These are phyloP conservation scores for Calidris pugnax DNA, from an alignment of 2,113 vertebrate species.

Conservation along the genomic window DNA sequence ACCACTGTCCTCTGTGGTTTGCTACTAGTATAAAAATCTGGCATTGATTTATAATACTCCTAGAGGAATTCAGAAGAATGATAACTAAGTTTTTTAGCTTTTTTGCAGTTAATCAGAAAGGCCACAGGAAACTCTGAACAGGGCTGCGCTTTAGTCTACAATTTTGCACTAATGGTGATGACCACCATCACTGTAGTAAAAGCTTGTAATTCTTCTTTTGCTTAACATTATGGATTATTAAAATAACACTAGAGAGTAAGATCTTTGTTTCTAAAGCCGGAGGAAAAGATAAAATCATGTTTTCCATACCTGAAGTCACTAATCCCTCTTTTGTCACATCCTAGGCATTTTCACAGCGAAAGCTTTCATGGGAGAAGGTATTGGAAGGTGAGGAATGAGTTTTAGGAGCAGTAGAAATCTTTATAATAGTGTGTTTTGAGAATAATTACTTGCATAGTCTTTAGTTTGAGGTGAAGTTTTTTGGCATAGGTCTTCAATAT, in stretches of 20 bases:
- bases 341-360: not conserved
- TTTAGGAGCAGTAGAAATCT: not conserved
- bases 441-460: not conserved
- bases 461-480: not conserved
- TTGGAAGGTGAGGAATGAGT: not conserved
- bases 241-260: not conserved
- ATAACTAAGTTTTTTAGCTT: slow-evolving; percentile 68
- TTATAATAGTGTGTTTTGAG: not conserved
- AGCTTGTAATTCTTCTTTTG: not conserved
- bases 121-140: slow-evolving; percentile 43
- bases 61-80: slow-evolving; percentile 75
- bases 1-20: slow-evolving; percentile 71
- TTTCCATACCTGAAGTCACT: not conserved
- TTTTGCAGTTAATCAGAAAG: slow-evolving; percentile 46
- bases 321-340: not conserved
- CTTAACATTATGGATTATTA: not conserved
- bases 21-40: slow-evolving; percentile 75
- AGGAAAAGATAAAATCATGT: not conserved
- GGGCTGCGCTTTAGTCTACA: slow-evolving; percentile 9
- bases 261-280: not conserved
- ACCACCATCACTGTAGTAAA: not conserved
- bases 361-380: accelerated
- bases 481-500: not conserved
- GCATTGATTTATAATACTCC: slow-evolving; percentile 76
- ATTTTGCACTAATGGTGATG: slow-evolving; percentile 9